A percentile compares a stretch with the other conserved stretches of the same genome.
Evolutionary conservation across 2,888 invertebrate genomes (phyloP).

Genomic region (Drosophila parthenogenetica): DNA sequence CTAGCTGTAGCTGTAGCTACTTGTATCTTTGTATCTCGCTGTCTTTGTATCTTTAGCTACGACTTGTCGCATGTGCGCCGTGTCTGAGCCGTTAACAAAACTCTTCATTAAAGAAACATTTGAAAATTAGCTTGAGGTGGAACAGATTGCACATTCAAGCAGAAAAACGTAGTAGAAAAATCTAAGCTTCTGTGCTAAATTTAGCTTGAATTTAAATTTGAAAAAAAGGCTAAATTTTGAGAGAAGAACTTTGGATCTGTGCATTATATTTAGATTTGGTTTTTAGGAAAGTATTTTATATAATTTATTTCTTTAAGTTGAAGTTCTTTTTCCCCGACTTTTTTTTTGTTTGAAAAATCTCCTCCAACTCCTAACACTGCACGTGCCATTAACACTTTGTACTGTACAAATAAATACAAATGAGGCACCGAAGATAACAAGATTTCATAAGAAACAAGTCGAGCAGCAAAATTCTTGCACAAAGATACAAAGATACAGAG

Average conservation of each 20-base stretch:
- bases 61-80: conserved; percentile 40
- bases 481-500: conserved; percentile 1
- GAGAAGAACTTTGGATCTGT: too few relatives aligned
- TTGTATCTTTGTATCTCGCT: neutral
- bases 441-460: conserved; percentile 70
- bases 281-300: too few relatives aligned
- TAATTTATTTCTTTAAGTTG: too few relatives aligned
- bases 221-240: too few relatives aligned
- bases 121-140: neutral
- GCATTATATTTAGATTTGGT: too few relatives aligned
- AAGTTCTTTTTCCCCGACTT: too few relatives aligned
- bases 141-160: neutral
- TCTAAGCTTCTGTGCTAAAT: too few relatives aligned
- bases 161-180: too few relatives aligned
- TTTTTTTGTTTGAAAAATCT: too few relatives aligned
- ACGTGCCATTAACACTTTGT: conserved; percentile 82
- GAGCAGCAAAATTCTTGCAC: conserved; percentile 48
- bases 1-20: conserved; percentile 7
- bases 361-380: conserved; percentile 47
- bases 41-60: conserved; percentile 17
- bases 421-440: conserved; percentile 59
- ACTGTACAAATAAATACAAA: conserved; percentile 29
- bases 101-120: conserved; percentile 16
- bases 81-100: conserved; percentile 14
- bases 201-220: too few relatives aligned